Evolutionary conservation across 2,888 invertebrate genomes (phyloP).

Genomic region (Empis livida): DNA sequence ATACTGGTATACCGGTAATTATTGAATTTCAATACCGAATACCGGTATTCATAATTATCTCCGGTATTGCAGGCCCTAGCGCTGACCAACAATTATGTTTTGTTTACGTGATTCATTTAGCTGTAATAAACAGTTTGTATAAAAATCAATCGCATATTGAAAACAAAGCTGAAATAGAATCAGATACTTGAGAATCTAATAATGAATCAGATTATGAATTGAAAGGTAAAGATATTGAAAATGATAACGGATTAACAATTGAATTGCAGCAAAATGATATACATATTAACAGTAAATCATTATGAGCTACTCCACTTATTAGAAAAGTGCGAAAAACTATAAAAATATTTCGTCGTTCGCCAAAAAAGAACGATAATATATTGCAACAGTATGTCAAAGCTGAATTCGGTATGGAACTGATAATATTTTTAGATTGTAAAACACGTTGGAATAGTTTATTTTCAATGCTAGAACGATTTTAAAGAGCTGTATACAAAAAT

Average conservation of each 20-base stretch:
- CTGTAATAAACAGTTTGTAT: not conserved
- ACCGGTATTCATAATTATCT: no score
- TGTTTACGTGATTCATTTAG: not conserved
- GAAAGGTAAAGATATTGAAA: not conserved
- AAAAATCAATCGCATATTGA: not conserved
- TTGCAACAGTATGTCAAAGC: no score
- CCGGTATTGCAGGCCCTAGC: no score
- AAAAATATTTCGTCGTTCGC: no score
- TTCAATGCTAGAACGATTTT: not conserved
- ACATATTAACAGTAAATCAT: not conserved
- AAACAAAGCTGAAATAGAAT: not conserved
- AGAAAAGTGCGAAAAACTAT: not conserved
- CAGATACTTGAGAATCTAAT: not conserved
- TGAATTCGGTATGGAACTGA: no score
- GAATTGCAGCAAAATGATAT: not conserved
- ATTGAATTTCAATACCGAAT: no score
- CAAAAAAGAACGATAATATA: no score
- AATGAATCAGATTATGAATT: not conserved
- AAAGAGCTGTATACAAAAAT: not conserved
- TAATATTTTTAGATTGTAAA: not conserved
- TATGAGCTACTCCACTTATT: not conserved
- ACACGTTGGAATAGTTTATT: not conserved
- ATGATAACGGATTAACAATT: not conserved
- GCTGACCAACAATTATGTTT: no score
- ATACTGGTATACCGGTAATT: no score